Evolutionary conservation across 2,888 invertebrate genomes (phyloP).

Genomic region (Halictus quadricinctus): DNA sequence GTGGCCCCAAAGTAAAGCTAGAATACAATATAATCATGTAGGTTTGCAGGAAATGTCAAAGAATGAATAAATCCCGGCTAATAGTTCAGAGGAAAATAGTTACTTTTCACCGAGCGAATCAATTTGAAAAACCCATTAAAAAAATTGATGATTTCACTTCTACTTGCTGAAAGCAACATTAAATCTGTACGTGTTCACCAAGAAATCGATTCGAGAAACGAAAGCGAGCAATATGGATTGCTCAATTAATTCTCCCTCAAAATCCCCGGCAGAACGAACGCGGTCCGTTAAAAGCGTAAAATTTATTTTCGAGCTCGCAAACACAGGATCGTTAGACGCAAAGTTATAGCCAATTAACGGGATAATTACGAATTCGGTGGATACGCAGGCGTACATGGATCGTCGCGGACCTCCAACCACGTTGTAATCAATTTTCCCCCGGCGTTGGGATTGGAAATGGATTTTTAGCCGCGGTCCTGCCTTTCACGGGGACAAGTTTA

Average conservation of each 20-base stretch:
- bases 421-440: background rate
- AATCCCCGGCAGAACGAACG: background rate
- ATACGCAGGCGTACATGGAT: slow-evolving; percentile 4
- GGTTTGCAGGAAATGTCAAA: too few relatives aligned
- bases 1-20: too few relatives aligned
- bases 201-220: background rate
- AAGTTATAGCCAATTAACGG: slow-evolving; percentile 79
- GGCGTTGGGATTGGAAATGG: slow-evolving; percentile 9
- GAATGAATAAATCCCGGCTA: too few relatives aligned
- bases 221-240: background rate
- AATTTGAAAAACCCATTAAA: background rate
- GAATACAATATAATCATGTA: too few relatives aligned
- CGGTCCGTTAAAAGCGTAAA: background rate
- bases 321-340: slow-evolving; percentile 75
- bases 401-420: slow-evolving; percentile 6
- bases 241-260: background rate
- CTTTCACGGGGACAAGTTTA: slow-evolving; percentile 66
- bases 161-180: background rate
- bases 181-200: background rate
- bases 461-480: background rate
- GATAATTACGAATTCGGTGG: slow-evolving; percentile 79
- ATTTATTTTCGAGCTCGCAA: background rate
- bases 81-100: too few relatives aligned
- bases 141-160: background rate
- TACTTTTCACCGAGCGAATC: too few relatives aligned